Base-by-base conservation (phyloP, 2,888 invertebrate species). In the Neoitamus cyanurus region DNA sequence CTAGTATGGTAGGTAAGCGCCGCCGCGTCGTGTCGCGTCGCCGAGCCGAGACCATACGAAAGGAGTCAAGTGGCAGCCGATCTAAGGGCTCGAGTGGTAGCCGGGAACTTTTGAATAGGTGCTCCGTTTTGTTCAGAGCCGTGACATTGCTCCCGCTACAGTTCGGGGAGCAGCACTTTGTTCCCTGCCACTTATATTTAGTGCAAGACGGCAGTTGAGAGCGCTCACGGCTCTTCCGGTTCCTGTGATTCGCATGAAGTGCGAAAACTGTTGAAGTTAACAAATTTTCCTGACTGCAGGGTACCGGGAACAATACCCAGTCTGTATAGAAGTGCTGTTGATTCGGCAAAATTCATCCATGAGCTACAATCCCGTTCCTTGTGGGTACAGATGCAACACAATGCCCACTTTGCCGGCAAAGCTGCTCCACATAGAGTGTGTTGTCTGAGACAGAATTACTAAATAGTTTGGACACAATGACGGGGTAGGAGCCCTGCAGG, bases 181-280 rank as follows among this genome's bases (percentile, higher is more conserved):
- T 73, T 34, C 37, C 20, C 36, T 73, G 36, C 36, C 73, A 73
- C 73, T 73, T 73, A 73, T 20, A 73, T 73, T 73, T 73, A 73
- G 73, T 73, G 73, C 73, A 73, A 34, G 73, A 73, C 73, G 37
- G 73, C 15, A 73, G 34, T 37, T 15, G 34, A 73, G 36, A 34
- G 73, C 36, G 20, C 73, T 73, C 36, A n/a, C 31, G 73, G 20
- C 70, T 73, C 73, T 73, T 73, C 73, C 73, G 73, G 73, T 73
- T 73, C 73, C 73, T 73, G 36, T 34, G 36, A 36, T 36, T 34
- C 73, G 31, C 20, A 20, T 36, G 31, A 20, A 73, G 73, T 36
- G 73, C 36, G 73, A 73, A 73, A 73, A 73, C 20, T 73, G 36
- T 36, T 73, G 34, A 73, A 73, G 34, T 34, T 15, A 73, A 73